Evolutionary conservation across 2,113 vertebrate species (phyloP).

Genomic region (Gymnocephalus cernua): DNA sequence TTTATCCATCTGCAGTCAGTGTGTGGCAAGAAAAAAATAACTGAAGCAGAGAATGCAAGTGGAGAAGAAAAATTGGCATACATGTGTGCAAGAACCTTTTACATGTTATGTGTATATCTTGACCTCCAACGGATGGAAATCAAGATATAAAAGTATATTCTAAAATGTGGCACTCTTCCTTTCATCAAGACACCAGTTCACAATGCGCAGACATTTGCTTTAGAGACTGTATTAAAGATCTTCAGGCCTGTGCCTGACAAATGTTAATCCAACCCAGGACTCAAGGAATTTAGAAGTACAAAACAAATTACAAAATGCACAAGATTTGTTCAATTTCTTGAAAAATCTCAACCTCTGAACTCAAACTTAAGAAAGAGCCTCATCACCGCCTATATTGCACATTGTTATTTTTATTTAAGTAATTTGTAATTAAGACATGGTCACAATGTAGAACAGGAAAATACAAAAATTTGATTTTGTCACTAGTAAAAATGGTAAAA

Average conservation of each 20-base stretch:
- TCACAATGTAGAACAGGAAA: constrained; percentile 36
- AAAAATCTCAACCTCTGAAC: neutral
- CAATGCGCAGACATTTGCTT: neutral
- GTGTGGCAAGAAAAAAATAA: neutral
- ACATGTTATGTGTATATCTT: too few relatives aligned
- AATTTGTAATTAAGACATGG: constrained; percentile 46
- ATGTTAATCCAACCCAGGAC: neutral
- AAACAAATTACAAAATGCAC: neutral
- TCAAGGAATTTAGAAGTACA: neutral
- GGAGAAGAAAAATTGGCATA: neutral
- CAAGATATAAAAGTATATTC: neutral
- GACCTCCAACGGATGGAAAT: neutral
- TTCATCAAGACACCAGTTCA: neutral
- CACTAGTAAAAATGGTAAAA: constrained; percentile 16
- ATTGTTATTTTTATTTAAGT: constrained; percentile 52
- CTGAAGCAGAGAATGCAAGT: neutral
- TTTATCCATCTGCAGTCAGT: neutral
- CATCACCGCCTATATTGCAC: neutral
- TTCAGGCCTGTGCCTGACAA: neutral
- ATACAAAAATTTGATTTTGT: constrained; percentile 35
- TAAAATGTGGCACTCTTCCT: neutral
- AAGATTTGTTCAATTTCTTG: neutral
- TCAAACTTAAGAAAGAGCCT: neutral
- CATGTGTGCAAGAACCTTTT: too few relatives aligned
- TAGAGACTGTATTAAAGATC: neutral